Conservation (phyloP, 1,140 invertebrate species). For the Aphaenogaster ashmeadi region DNA sequence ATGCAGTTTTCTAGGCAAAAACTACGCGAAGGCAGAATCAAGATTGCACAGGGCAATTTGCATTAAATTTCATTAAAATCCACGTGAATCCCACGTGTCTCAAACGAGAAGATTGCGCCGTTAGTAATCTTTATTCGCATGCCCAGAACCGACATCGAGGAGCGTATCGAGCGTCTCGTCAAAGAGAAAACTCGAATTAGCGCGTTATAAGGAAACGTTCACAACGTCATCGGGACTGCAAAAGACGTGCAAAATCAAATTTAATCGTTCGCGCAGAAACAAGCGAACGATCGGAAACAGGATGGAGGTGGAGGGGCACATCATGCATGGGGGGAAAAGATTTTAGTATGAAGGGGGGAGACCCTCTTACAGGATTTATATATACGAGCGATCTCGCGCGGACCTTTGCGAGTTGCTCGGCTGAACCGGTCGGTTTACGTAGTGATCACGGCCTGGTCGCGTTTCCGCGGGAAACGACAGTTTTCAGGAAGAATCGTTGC, state of each 20-base stretch:
- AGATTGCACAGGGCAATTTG: background rate
- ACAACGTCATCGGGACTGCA: background rate
- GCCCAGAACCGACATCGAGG: background rate
- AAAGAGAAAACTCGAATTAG: background rate
- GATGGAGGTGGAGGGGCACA: background rate
- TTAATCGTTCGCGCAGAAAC: conserved; percentile 1
- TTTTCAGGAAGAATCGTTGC: background rate
- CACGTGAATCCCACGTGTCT: background rate
- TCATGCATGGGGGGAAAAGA: conserved; percentile 9
- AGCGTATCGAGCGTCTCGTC: background rate
- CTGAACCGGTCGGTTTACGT: background rate
- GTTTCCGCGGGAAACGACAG: background rate
- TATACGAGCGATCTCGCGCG: conserved; percentile 56
- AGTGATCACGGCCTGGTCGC: background rate
- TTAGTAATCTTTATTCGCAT: conserved; percentile 15
- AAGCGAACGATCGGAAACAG: conserved; percentile 28
- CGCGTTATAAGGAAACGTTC: background rate
- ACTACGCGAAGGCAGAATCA: background rate
- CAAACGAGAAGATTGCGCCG: background rate
- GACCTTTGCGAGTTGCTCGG: conserved; percentile 43
- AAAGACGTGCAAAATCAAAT: conserved; percentile 23
- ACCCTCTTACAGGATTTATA: conserved; percentile 69
- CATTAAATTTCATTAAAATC: conserved; percentile 9
- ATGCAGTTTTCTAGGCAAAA: background rate
- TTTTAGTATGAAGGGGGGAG: conserved; percentile 58